Evolutionary conservation across 2,113 vertebrate species (phyloP).

Genomic region (Hippoglossus stenolepis): DNA sequence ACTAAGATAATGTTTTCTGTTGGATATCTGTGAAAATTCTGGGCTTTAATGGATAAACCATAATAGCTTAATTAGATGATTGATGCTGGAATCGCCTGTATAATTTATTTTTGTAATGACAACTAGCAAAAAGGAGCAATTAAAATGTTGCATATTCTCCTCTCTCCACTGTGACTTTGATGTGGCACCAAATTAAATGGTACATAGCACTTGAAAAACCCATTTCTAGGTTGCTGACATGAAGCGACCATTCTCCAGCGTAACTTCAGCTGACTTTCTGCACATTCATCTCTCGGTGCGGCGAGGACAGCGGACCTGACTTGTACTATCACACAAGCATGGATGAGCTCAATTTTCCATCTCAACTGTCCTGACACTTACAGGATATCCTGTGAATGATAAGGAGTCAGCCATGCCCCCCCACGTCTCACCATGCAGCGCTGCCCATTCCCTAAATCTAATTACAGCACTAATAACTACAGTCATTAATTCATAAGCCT

Average conservation of each 20-base stretch:
- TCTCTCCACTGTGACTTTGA: constrained; percentile 61
- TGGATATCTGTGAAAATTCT: constrained; percentile 31
- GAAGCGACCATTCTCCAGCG: constrained; percentile 11
- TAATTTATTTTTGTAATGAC: constrained; percentile 50
- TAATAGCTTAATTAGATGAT: constrained; percentile 41
- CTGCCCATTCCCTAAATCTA: constrained; percentile 78
- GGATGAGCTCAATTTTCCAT: constrained; percentile 75
- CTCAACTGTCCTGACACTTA: constrained; percentile 70
- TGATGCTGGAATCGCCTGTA: constrained; percentile 25
- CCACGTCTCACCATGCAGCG: constrained; percentile 60
- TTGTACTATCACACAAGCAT: constrained; percentile 65
- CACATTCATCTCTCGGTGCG: constrained; percentile 55
- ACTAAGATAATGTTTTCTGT: constrained; percentile 26
- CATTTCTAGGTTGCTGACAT: constrained; percentile 54
- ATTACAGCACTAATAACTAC: constrained; percentile 81
- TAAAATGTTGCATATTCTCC: constrained; percentile 47
- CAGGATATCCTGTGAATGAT: constrained; percentile 74
- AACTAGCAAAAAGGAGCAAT: constrained; percentile 60
- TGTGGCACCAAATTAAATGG: constrained; percentile 70
- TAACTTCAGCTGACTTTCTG: constrained; percentile 57
- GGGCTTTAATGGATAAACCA: constrained; percentile 43
- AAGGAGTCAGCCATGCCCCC: constrained; percentile 57
- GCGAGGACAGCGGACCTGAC: constrained; percentile 25
- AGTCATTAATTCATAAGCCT: constrained; percentile 83
- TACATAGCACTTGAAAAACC: constrained; percentile 59